phyloP scores from a whole-genome alignment of 2,888 invertebrate genomes.

The Mesoligia furuncula region DNA sequence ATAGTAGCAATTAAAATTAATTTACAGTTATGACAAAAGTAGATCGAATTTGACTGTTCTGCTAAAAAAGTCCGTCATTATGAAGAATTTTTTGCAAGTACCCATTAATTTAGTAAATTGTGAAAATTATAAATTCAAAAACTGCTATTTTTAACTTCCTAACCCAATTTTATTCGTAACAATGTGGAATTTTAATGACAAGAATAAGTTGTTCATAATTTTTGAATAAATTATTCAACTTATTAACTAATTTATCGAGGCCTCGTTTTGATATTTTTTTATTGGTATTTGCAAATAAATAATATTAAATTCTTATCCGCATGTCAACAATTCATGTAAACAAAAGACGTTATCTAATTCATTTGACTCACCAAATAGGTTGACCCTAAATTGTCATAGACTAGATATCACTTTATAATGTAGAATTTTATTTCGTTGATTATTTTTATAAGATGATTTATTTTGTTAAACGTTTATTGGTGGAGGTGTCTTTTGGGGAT shows the following conservation, averaged over 20 bases:
- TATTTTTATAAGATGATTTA: slow-evolving; percentile 65
- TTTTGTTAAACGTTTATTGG: slow-evolving; percentile 65
- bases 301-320: slow-evolving; percentile 35
- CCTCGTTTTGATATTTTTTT: slow-evolving; percentile 21
- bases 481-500: slow-evolving; percentile 79
- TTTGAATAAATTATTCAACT: slow-evolving; percentile 68
- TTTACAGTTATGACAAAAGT: slow-evolving; percentile 39
- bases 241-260: slow-evolving; percentile 49
- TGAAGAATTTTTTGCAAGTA: slow-evolving; percentile 15
- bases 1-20: slow-evolving; percentile 44
- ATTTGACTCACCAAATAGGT: slow-evolving; percentile 43
- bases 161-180: neutral
- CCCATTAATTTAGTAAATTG: neutral
- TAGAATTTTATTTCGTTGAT: slow-evolving; percentile 68
- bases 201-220: slow-evolving; percentile 63
- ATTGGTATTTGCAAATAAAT: slow-evolving; percentile 39
- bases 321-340: slow-evolving; percentile 28
- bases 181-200: slow-evolving; percentile 3
- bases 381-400: slow-evolving; percentile 41
- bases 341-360: neutral
- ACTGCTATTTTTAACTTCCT: neutral
- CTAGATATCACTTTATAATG: slow-evolving; percentile 47
- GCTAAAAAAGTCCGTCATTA: slow-evolving; percentile 1
- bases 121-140: slow-evolving; percentile 15
- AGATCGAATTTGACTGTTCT: slow-evolving; percentile 24